Percentiles rank a stretch among this genome's conserved stretches.
Evolutionary conservation across 30 jellyfish, hydroid and myxozoan genomes (phyloP).

Genomic region (Turritopsis dohrnii): DNA sequence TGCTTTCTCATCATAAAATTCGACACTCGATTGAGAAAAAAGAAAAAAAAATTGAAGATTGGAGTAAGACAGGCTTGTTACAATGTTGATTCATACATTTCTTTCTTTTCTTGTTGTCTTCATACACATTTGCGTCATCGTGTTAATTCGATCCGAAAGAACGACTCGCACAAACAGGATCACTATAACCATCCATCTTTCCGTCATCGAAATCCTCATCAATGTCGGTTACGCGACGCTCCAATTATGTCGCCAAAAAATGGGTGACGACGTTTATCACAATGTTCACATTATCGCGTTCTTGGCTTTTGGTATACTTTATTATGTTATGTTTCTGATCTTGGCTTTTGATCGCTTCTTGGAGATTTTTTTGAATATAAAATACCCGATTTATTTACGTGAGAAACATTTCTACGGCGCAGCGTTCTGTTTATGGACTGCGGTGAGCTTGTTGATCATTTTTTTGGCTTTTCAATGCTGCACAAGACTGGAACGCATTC

Average conservation of each 20-base stretch:
- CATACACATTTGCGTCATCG: background rate
- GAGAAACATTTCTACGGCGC: slow-evolving; percentile 14
- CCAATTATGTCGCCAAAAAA: background rate
- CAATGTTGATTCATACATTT: background rate
- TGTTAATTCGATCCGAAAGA: background rate
- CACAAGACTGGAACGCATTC: background rate
- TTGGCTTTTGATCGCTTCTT: slow-evolving; percentile 2
- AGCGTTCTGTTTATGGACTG: background rate
- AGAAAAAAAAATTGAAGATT: background rate
- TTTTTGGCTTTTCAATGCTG: background rate
- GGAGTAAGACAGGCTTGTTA: background rate
- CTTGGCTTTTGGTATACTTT: slow-evolving; percentile 6
- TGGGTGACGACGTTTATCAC: background rate
- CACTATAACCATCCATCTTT: background rate
- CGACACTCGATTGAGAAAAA: background rate
- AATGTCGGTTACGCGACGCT: background rate
- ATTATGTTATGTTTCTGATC: background rate
- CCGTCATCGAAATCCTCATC: background rate
- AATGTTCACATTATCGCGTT: background rate
- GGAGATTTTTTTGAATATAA: slow-evolving; percentile 14
- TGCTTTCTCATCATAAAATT: background rate
- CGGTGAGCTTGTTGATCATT: background rate
- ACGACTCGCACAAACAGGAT: slow-evolving; percentile 12
- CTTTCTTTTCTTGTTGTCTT: background rate
- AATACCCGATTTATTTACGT: slow-evolving; percentile 11